Conservation (phyloP, 2,888 invertebrate genomes). For the Caenorhabditis imperialis region DNA sequence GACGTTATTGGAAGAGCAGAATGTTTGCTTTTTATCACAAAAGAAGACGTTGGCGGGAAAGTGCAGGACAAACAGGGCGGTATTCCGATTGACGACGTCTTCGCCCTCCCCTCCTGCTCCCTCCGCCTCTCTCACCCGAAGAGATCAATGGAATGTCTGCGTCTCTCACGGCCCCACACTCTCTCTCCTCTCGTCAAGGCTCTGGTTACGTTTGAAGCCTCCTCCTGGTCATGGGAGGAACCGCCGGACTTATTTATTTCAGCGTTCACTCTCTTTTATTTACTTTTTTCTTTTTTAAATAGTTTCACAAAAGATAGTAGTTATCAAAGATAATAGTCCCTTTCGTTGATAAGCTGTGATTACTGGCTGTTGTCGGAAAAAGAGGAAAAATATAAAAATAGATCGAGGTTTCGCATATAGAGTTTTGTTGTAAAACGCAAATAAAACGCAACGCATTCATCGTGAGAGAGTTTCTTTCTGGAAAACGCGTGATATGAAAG, state of each 20-base stretch:
- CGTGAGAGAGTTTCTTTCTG: too few species aligned
- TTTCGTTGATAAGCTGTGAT: too few species aligned
- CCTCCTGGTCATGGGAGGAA: conserved; percentile 2
- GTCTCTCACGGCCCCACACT: conserved; percentile 7
- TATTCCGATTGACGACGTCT: conserved; percentile 24
- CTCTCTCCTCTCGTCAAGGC: conserved; percentile 15
- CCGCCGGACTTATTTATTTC: conserved; percentile 3
- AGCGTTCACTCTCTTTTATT: too few species aligned
- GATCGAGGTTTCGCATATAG: too few species aligned
- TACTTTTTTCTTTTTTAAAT: neutral
- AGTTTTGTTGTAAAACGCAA: too few species aligned
- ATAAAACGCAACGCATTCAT: too few species aligned
- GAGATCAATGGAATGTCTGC: conserved; percentile 34
- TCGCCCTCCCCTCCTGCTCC: conserved; percentile 31
- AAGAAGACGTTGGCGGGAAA: conserved; percentile 21
- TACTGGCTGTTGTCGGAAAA: too few species aligned
- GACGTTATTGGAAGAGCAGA: conserved; percentile 12
- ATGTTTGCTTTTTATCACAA: conserved; percentile 25
- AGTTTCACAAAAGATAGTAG: too few species aligned
- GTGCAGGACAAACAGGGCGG: conserved; percentile 37
- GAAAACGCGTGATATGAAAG: neutral
- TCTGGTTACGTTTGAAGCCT: conserved; percentile 23
- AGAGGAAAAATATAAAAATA: too few species aligned
- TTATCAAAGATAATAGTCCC: too few species aligned
- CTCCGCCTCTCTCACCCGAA: conserved; percentile 5